Evolutionary conservation across 1,140 invertebrate genomes (phyloP).

Genomic region (Eubasilissa regina): DNA sequence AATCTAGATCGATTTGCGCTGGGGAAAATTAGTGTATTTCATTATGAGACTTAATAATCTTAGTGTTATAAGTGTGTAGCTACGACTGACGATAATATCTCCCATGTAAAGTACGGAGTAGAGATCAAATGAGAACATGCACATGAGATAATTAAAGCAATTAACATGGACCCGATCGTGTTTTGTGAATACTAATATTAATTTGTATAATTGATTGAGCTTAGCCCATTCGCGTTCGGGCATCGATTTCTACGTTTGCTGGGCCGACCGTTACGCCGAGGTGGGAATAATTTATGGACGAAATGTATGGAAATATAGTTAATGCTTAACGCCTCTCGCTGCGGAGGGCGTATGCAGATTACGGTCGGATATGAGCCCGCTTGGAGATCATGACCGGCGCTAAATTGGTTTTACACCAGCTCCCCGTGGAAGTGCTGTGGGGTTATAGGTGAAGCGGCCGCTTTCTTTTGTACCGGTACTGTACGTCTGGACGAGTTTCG

Average conservation of each 20-base stretch:
- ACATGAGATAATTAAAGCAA: slow-evolving; percentile 36
- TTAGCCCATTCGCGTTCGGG: background rate
- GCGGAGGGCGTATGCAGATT: slow-evolving; percentile 60
- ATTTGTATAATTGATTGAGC: slow-evolving; percentile 39
- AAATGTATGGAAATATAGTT: slow-evolving; percentile 48
- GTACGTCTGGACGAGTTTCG: too few relatives aligned
- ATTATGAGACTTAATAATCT: too few relatives aligned
- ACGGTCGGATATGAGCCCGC: slow-evolving; percentile 55
- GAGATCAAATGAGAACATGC: background rate
- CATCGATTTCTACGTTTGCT: slow-evolving; percentile 29
- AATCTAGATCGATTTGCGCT: too few relatives aligned
- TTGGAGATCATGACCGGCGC: slow-evolving; percentile 55
- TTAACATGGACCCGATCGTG: slow-evolving; percentile 38
- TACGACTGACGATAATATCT: too few relatives aligned
- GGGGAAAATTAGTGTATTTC: too few relatives aligned
- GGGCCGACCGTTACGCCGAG: slow-evolving; percentile 38
- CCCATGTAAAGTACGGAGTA: too few relatives aligned
- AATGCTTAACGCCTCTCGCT: background rate
- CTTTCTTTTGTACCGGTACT: slow-evolving; percentile 1
- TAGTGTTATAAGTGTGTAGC: too few relatives aligned
- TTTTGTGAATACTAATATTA: slow-evolving; percentile 45
- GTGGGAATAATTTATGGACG: slow-evolving; percentile 41
- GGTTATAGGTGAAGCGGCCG: slow-evolving; percentile 26
- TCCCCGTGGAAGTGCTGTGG: slow-evolving; percentile 22
- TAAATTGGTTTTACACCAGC: slow-evolving; percentile 58